A percentile compares a stretch with the other conserved stretches of the same genome.
Conservation (phyloP, 2,888 invertebrate genomes). For the Drosophila histrio region DNA sequence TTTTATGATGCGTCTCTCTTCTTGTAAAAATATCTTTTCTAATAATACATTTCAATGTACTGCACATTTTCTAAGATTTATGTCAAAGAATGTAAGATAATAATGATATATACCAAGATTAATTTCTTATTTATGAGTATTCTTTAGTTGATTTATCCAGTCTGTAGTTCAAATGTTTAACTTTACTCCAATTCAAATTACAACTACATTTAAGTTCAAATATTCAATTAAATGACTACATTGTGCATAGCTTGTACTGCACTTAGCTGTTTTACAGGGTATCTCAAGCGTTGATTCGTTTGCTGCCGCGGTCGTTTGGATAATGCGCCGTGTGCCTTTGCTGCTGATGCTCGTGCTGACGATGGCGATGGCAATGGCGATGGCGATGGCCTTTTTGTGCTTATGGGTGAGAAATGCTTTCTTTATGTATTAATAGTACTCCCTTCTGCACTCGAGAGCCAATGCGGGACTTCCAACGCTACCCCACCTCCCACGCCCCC, state of each 20-base stretch:
- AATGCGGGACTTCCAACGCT: constrained; percentile 24
- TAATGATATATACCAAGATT: too few species aligned
- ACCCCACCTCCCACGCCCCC: not conserved
- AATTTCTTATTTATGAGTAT: too few species aligned
- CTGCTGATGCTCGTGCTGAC: constrained; percentile 19
- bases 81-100: too few species aligned
- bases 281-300: constrained; percentile 48
- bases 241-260: not conserved
- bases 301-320: constrained; percentile 68
- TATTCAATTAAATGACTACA: too few species aligned
- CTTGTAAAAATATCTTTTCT: too few species aligned
- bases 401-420: constrained; percentile 76
- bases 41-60: too few species aligned
- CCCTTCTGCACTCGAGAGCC: constrained; percentile 67
- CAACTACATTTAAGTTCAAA: too few species aligned
- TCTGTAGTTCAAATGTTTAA: too few species aligned
- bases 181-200: too few species aligned
- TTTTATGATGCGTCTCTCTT: too few species aligned
- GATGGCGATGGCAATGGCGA: constrained; percentile 1
- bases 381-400: constrained; percentile 73
- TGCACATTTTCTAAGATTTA: too few species aligned
- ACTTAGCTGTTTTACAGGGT: constrained; percentile 14
- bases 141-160: too few species aligned
- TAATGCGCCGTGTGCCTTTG: constrained; percentile 67
- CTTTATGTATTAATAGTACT: constrained; percentile 75